phyloP scores from a whole-genome alignment of 2,113 vertebrate species.

The Nothocercus julius region DNA sequence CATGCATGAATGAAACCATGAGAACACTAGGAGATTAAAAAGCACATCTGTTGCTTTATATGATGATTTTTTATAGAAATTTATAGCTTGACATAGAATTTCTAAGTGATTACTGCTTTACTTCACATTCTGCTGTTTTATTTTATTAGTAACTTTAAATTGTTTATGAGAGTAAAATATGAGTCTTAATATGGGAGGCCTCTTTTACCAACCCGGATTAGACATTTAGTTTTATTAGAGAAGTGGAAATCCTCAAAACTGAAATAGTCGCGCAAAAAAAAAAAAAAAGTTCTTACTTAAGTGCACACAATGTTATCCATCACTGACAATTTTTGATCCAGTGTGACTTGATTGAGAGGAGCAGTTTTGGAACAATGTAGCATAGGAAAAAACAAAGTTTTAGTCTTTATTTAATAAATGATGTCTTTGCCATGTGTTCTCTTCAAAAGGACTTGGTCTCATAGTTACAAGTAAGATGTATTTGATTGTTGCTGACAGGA shows the following conservation, averaged over 20 bases:
- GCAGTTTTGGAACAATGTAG: neutral
- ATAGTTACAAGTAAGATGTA: neutral
- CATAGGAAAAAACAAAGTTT: neutral
- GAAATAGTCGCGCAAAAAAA: neutral
- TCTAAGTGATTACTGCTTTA: neutral
- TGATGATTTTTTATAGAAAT: neutral
- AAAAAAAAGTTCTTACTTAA: neutral
- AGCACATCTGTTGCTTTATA: neutral
- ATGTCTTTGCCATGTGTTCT: neutral
- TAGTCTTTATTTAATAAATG: neutral
- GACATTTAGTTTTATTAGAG: neutral
- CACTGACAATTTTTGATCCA: neutral
- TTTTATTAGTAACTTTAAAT: neutral
- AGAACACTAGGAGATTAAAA: neutral
- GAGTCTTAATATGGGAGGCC: accelerated
- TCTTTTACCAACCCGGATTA: neutral
- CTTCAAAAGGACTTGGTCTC: neutral
- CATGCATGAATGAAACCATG: neutral
- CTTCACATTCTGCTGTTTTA: neutral
- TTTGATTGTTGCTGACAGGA: neutral
- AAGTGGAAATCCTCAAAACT: neutral
- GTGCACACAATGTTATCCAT: neutral
- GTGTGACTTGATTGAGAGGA: neutral
- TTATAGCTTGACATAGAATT: neutral
- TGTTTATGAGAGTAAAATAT: neutral